phyloP scores from a whole-genome alignment of 2,113 vertebrate genomes.

The Hippocampus guttulatus region DNA sequence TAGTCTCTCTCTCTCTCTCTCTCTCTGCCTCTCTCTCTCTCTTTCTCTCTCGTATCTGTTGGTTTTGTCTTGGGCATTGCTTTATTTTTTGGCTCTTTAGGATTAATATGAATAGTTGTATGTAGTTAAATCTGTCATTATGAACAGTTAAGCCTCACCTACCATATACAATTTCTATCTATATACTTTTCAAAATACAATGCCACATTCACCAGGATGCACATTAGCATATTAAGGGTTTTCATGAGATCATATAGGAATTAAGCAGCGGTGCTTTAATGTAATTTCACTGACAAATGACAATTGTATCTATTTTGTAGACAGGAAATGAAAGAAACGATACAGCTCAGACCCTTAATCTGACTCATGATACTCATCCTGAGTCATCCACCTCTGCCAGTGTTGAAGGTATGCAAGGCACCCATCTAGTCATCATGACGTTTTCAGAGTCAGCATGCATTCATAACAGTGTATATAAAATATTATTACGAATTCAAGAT shows the following conservation, averaged over 20 bases:
- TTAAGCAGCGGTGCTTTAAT: background rate
- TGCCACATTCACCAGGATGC: background rate
- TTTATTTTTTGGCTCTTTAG: background rate
- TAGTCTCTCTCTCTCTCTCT: too few species aligned
- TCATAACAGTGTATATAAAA: constrained; percentile 2
- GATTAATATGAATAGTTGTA: too few species aligned
- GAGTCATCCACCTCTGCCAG: constrained; percentile 18
- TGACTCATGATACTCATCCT: constrained; percentile 31
- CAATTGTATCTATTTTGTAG: constrained; percentile 21
- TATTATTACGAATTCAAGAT: background rate
- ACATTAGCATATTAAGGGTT: background rate
- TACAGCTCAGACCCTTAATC: constrained; percentile 22
- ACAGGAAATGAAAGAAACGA: constrained; percentile 25
- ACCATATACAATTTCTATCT: too few species aligned
- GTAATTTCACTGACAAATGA: background rate
- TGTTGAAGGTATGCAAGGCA: constrained; percentile 47
- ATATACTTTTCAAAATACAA: background rate
- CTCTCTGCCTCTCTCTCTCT: background rate
- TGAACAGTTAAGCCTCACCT: too few species aligned
- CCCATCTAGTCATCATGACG: background rate
- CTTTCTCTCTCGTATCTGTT: too few species aligned
- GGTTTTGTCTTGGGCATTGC: background rate
- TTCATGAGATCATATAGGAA: background rate
- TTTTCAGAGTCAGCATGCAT: background rate
- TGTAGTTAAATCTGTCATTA: too few species aligned